These are phyloP conservation scores for Noctua comes DNA, from an alignment of 2,888 invertebrate species.

Conservation along the genomic window DNA sequence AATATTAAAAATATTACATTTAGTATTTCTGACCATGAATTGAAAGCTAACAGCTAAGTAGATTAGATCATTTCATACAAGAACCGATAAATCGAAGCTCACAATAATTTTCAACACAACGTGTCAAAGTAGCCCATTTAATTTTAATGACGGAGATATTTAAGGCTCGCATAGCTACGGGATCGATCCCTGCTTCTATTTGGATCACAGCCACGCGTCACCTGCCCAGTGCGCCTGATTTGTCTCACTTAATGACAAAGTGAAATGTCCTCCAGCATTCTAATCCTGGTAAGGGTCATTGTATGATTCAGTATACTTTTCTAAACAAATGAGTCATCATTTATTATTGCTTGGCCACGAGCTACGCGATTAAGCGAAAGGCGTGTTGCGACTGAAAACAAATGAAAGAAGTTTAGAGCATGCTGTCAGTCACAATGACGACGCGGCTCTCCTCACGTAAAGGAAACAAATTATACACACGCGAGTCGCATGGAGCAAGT, in stretches of 20 bases:
- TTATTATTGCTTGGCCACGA: slow-evolving; percentile 17
- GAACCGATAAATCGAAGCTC: not conserved
- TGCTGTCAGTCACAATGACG: not conserved
- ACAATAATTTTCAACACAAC: not conserved
- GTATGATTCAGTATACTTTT: slow-evolving; percentile 16
- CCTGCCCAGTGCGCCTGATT: slow-evolving; percentile 25
- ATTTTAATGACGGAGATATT: slow-evolving; percentile 16
- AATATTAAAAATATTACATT: not conserved
- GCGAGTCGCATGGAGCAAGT: not conserved
- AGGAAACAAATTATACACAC: not conserved
- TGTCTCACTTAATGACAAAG: slow-evolving; percentile 21
- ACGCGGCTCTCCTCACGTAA: not conserved
- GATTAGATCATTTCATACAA: not conserved
- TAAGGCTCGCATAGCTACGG: not conserved
- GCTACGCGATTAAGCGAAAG: not conserved
- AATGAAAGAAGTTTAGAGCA: not conserved
- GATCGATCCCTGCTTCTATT: slow-evolving; percentile 28
- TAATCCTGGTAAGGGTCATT: slow-evolving; percentile 24
- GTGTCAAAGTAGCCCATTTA: not conserved
- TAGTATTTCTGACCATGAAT: not conserved
- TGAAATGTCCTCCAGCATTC: slow-evolving; percentile 25
- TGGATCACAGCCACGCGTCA: slow-evolving; percentile 21
- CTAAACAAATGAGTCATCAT: slow-evolving; percentile 46
- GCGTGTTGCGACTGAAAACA: not conserved
- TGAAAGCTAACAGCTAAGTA: not conserved